phyloP scores from a whole-genome alignment of 2,888 invertebrate species.

The Tetramorium bicarinatum region DNA sequence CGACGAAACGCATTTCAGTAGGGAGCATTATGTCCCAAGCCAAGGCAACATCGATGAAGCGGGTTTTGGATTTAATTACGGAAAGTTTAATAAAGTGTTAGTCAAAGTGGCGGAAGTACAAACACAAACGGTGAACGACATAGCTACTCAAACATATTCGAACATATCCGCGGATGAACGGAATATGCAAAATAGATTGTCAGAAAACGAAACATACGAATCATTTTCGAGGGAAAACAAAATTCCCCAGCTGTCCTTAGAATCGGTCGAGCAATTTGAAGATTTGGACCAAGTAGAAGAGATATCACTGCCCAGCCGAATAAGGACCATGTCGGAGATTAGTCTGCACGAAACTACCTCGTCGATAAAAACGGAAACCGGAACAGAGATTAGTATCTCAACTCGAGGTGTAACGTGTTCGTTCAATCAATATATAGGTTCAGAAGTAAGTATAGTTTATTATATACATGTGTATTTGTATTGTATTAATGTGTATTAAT shows the following conservation, averaged over 20 bases:
- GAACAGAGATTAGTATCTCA: slow-evolving; percentile 85
- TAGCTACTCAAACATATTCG: slow-evolving; percentile 82
- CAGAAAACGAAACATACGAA: slow-evolving; percentile 76
- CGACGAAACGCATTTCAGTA: slow-evolving; percentile 28
- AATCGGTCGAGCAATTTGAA: slow-evolving; percentile 80
- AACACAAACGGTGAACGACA: slow-evolving; percentile 85
- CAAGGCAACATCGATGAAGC: slow-evolving; percentile 53
- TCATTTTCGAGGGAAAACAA: slow-evolving; percentile 72
- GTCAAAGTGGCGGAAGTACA: slow-evolving; percentile 84
- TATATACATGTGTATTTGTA: background rate
- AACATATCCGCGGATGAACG: slow-evolving; percentile 74
- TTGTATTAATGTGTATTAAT: background rate
- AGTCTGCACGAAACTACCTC: slow-evolving; percentile 86
- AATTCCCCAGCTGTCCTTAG: slow-evolving; percentile 78
- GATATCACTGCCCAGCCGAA: slow-evolving; percentile 82
- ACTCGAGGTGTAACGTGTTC: slow-evolving; percentile 85
- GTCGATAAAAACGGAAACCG: slow-evolving; percentile 85
- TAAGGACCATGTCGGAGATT: slow-evolving; percentile 85
- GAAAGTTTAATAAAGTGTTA: slow-evolving; percentile 72
- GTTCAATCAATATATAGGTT: slow-evolving; percentile 84
- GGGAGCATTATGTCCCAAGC: slow-evolving; percentile 47
- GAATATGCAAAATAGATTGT: slow-evolving; percentile 67
- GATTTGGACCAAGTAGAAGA: slow-evolving; percentile 83
- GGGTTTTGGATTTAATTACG: slow-evolving; percentile 52
- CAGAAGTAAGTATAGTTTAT: slow-evolving; percentile 77